Percentiles rank a stretch among this genome's conserved stretches.
Conservation (phyloP, 2,797 vertebrate species). For the Tragelaphus eurycerus region DNA sequence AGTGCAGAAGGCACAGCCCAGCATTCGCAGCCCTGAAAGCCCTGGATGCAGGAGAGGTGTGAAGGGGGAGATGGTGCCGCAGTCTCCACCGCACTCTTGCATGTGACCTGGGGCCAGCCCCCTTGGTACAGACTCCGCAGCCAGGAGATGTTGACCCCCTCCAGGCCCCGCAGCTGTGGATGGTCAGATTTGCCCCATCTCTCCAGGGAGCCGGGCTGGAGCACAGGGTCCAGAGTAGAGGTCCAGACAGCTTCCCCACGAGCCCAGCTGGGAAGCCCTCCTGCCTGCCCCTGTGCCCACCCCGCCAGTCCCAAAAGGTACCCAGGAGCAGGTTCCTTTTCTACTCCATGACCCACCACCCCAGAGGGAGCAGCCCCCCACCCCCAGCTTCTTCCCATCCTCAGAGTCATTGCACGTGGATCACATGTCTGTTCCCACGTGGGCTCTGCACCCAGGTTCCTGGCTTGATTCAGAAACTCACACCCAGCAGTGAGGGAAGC, state of each 20-base stretch:
- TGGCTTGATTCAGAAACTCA: background rate
- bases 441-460: background rate
- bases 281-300: background rate
- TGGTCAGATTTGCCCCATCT: background rate
- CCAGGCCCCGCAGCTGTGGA: background rate
- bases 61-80: background rate
- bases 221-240: background rate
- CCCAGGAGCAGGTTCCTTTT: background rate
- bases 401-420: background rate
- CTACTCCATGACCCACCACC: background rate
- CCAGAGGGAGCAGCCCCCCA: background rate
- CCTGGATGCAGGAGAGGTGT: background rate
- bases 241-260: fast-evolving
- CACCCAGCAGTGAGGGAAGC: background rate
- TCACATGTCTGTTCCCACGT: background rate
- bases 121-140: background rate
- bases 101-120: background rate
- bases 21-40: background rate
- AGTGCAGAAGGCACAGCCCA: background rate
- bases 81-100: background rate
- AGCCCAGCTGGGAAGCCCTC: background rate
- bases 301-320: background rate
- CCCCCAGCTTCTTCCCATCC: background rate
- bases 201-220: background rate
- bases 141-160: background rate